These are phyloP conservation scores for Tinea semifulvella DNA, from an alignment of 2,888 invertebrate species.

Conservation along the genomic window DNA sequence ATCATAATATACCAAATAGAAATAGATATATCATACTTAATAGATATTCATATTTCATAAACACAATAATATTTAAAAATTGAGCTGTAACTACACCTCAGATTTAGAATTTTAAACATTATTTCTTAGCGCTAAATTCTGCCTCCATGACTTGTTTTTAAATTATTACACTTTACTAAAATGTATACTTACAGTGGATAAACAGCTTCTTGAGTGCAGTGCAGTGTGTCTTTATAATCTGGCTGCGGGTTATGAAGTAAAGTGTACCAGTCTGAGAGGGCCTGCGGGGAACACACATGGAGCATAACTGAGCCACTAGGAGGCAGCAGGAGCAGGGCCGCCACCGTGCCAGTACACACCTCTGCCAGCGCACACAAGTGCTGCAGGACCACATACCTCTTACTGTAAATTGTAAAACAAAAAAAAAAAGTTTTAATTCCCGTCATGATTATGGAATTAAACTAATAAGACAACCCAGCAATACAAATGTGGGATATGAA, in stretches of 20 bases:
- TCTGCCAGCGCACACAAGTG: conserved; percentile 88
- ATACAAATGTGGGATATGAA: too few relatives aligned
- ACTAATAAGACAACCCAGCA: too few relatives aligned
- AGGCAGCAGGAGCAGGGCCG: conserved; percentile 82
- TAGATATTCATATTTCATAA: neutral
- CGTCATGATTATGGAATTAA: too few relatives aligned
- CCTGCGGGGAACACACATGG: conserved; percentile 80
- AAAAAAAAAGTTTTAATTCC: conserved; percentile 7
- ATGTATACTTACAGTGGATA: conserved; percentile 88
- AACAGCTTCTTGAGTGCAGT: conserved; percentile 98
- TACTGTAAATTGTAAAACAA: conserved; percentile 58
- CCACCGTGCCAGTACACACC: conserved; percentile 75
- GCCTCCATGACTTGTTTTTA: too few relatives aligned
- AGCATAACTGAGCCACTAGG: conserved; percentile 82
- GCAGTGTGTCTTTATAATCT: conserved; percentile 85
- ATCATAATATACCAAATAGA: neutral
- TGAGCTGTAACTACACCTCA: too few relatives aligned
- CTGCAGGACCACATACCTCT: conserved; percentile 76
- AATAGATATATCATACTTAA: neutral
- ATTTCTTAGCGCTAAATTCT: too few relatives aligned
- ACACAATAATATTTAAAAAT: neutral
- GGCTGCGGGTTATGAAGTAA: conserved; percentile 93
- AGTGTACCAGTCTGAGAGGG: conserved; percentile 96
- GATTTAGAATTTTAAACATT: too few relatives aligned
- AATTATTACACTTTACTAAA: neutral